A percentile compares a stretch with the other conserved stretches of the same genome.
These are phyloP conservation scores for Hermodice carunculata DNA, from an alignment of 2,888 invertebrate species.

Conservation along the genomic window DNA sequence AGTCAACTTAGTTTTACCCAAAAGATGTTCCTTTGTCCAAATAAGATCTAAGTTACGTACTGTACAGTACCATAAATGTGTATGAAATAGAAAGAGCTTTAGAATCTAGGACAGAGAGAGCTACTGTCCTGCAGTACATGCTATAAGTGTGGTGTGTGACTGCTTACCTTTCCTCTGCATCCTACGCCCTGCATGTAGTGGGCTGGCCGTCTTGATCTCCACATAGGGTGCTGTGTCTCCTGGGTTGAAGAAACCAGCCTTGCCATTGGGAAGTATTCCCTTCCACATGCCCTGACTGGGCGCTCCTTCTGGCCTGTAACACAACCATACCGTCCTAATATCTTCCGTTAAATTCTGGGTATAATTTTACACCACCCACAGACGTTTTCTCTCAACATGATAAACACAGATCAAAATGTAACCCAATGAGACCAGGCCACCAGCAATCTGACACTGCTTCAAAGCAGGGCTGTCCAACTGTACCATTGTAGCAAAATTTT, in stretches of 20 bases:
- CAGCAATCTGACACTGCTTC: neutral
- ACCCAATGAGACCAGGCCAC: neutral
- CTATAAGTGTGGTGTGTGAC: too few relatives aligned
- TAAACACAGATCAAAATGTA: neutral
- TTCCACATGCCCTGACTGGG: conserved; percentile 80
- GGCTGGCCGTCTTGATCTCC: conserved; percentile 58
- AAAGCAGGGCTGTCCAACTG: too few relatives aligned
- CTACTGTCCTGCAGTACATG: too few relatives aligned
- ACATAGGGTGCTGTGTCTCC: conserved; percentile 82
- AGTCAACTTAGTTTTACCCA: too few relatives aligned
- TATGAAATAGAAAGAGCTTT: too few relatives aligned
- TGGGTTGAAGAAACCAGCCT: conserved; percentile 94
- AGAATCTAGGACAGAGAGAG: too few relatives aligned
- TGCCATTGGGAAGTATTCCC: conserved; percentile 88
- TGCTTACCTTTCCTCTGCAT: conserved; percentile 23
- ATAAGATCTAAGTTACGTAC: too few relatives aligned
- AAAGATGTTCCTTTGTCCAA: too few relatives aligned
- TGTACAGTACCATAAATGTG: too few relatives aligned
- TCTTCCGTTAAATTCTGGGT: too few relatives aligned
- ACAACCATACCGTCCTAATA: too few relatives aligned
- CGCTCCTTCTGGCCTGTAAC: conserved; percentile 65
- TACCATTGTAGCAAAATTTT: too few relatives aligned
- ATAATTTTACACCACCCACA: neutral
- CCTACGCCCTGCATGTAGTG: conserved; percentile 43
- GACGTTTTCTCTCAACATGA: neutral